phyloP scores from a whole-genome alignment of 2,797 vertebrate species.

The Chaunax sp. region DNA sequence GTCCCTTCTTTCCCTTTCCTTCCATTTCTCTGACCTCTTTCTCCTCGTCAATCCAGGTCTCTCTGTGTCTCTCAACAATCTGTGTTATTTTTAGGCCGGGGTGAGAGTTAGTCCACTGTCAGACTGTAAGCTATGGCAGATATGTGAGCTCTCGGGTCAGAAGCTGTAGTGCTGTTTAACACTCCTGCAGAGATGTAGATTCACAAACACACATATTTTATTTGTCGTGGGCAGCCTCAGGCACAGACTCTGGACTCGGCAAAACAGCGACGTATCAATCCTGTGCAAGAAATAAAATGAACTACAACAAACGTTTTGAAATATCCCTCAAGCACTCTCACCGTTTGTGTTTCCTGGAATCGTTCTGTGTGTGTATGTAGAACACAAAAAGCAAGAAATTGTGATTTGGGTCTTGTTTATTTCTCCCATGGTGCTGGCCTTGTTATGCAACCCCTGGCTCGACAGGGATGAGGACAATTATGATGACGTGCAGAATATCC shows the following conservation, averaged over 20 bases:
- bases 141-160: conserved; percentile 53
- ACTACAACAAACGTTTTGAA: conserved; percentile 8
- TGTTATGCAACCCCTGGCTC: conserved; percentile 6
- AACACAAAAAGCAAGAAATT: conserved; percentile 7
- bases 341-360: neutral
- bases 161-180: conserved; percentile 12
- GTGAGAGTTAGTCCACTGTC: conserved; percentile 57
- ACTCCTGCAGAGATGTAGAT: conserved; percentile 22
- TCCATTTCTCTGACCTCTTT: conserved; percentile 10
- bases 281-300: conserved; percentile 1
- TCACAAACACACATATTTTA: conserved; percentile 13
- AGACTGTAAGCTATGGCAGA: conserved; percentile 67
- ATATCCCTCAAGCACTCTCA: conserved; percentile 3
- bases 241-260: neutral
- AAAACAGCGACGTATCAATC: conserved; percentile 1
- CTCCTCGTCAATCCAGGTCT: conserved; percentile 34
- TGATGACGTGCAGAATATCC: conserved; percentile 49
- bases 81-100: conserved; percentile 73
- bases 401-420: conserved; percentile 35
- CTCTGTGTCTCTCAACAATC: conserved; percentile 38
- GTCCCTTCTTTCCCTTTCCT: conserved; percentile 1
- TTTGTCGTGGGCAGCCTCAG: conserved; percentile 6
- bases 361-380: neutral
- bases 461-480: conserved; percentile 37
- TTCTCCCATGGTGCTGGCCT: neutral